These are phyloP conservation scores for Cheilosia vernalis DNA, from an alignment of 2,888 invertebrate genomes.

Conservation along the genomic window DNA sequence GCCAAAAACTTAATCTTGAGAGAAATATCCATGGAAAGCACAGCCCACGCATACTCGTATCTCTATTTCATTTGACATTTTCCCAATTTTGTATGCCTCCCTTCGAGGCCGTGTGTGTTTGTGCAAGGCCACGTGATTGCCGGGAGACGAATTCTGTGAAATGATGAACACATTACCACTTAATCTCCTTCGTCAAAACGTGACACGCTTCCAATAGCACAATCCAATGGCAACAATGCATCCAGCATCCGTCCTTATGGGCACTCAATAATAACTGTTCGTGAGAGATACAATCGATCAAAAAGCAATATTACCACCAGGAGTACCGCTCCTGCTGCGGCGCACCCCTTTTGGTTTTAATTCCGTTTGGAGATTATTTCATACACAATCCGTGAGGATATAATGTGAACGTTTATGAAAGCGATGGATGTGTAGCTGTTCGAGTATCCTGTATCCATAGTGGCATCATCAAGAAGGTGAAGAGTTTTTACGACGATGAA, in stretches of 20 bases:
- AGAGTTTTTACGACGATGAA: too few relatives aligned
- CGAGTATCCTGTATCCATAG: too few relatives aligned
- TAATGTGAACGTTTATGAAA: too few relatives aligned
- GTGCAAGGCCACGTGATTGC: conserved; percentile 72
- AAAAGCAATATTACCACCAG: conserved; percentile 38
- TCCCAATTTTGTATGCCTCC: conserved; percentile 36
- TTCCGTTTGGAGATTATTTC: conserved; percentile 52
- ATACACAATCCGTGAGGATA: conserved; percentile 36
- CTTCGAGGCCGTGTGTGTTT: conserved; percentile 52
- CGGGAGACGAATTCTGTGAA: conserved; percentile 61
- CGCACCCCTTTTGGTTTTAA: conserved; percentile 30
- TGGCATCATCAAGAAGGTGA: too few relatives aligned
- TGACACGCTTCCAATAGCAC: conserved; percentile 72
- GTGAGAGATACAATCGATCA: conserved; percentile 71
- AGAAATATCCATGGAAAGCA: conserved; percentile 32
- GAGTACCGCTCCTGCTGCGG: background rate
- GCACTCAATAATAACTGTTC: conserved; percentile 70
- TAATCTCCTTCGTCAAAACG: conserved; percentile 73
- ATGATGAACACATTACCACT: conserved; percentile 75
- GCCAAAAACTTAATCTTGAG: conserved; percentile 39
- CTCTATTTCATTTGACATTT: conserved; percentile 40
- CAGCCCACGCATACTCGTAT: conserved; percentile 1
- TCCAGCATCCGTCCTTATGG: conserved; percentile 68
- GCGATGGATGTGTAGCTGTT: too few relatives aligned
- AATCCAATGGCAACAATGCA: conserved; percentile 68